Percentiles rank a stretch among this genome's conserved stretches.
Evolutionary conservation across 2,113 vertebrate genomes (phyloP).

Genomic region (Lagopus leucura): DNA sequence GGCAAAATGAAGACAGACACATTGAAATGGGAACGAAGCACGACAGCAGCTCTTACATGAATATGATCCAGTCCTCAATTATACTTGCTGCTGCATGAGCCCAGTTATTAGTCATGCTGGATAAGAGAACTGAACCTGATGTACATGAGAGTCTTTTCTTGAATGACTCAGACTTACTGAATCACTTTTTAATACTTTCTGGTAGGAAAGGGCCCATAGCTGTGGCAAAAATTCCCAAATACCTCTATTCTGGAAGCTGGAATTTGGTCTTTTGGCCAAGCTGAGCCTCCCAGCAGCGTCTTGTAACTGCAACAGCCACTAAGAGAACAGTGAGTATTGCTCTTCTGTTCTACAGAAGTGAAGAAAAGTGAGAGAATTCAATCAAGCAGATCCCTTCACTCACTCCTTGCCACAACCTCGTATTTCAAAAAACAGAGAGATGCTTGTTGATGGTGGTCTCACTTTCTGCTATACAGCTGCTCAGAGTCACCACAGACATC

Average conservation of each 20-base stretch:
- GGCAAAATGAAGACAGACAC: conserved; percentile 46
- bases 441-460: not conserved
- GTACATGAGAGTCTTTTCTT: not conserved
- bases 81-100: not conserved
- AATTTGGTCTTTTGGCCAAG: not conserved
- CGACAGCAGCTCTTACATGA: conserved; percentile 42
- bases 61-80: conserved; percentile 36
- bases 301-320: not conserved
- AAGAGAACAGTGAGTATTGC: not conserved
- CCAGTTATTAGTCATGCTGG: conserved; percentile 30
- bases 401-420: not conserved
- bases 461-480: accelerated
- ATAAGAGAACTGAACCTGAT: not conserved
- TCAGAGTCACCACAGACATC: accelerated
- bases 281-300: not conserved
- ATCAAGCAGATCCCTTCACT: not conserved
- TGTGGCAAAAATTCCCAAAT: not conserved
- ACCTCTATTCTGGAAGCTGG: not conserved
- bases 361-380: not conserved
- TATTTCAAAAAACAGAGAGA: not conserved
- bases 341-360: not conserved
- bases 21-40: conserved; percentile 30
- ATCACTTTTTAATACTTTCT: not conserved
- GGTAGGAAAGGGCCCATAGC: not conserved
- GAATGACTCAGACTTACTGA: not conserved